A percentile compares a stretch with the other conserved stretches of the same genome.
Conservation (phyloP, 1,140 invertebrate species). For the Platyura marginata region DNA sequence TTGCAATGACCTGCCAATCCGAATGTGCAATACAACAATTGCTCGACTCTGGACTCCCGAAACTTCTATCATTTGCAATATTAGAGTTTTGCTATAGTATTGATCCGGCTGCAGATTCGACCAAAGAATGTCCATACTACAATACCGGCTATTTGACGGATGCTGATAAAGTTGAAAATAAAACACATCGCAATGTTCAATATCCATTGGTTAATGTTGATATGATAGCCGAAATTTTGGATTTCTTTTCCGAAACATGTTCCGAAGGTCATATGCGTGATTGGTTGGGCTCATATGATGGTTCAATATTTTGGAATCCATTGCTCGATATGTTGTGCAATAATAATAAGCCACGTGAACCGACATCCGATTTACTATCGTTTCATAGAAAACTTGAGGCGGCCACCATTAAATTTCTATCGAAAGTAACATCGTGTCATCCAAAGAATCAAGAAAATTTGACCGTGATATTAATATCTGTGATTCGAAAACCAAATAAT, state of each 20-base stretch:
- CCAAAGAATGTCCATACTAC: conserved; percentile 5
- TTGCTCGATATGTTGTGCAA: conserved; percentile 54
- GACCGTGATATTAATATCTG: conserved; percentile 43
- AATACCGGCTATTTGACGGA: too few species aligned
- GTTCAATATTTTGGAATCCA: conserved; percentile 65
- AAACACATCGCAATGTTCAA: neutral
- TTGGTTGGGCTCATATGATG: conserved; percentile 64
- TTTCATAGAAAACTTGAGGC: conserved; percentile 46
- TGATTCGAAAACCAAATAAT: conserved; percentile 15
- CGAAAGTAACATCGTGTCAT: conserved; percentile 68
- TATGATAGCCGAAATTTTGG: conserved; percentile 41
- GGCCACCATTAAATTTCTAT: conserved; percentile 53
- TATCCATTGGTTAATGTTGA: conserved; percentile 12
- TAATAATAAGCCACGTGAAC: conserved; percentile 25
- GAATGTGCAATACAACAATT: conserved; percentile 50
- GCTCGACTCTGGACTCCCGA: conserved; percentile 55
- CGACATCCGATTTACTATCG: conserved; percentile 27
- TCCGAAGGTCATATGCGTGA: conserved; percentile 63
- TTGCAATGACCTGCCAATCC: conserved; percentile 59
- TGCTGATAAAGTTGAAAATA: conserved; percentile 25
- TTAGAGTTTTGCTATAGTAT: conserved; percentile 30
- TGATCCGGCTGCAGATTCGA: conserved; percentile 5
- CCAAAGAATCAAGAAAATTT: conserved; percentile 65
- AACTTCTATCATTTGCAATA: conserved; percentile 37
- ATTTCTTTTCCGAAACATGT: conserved; percentile 64